Conservation (phyloP, 2,113 vertebrate species). For the Sebastes fasciatus region DNA sequence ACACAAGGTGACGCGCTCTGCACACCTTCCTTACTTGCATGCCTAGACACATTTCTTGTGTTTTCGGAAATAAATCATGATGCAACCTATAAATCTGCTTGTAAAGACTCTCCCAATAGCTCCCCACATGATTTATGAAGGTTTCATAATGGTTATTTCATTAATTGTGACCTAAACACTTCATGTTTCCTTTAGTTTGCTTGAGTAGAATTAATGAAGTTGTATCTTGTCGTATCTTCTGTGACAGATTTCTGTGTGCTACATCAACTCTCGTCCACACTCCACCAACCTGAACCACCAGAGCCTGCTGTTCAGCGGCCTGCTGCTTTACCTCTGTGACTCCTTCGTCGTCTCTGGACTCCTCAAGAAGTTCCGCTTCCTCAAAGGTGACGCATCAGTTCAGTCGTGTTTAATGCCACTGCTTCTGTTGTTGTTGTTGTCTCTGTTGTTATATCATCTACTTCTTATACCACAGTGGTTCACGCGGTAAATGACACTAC, state of each 20-base stretch:
- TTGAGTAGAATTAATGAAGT: neutral
- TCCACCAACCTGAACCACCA: slow-evolving; percentile 93
- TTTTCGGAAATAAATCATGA: slow-evolving; percentile 27
- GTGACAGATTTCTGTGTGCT: slow-evolving; percentile 91
- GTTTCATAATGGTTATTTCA: neutral
- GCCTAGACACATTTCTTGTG: neutral
- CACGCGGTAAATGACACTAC: neutral
- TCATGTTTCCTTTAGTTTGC: neutral
- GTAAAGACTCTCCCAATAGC: neutral
- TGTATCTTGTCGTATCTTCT: neutral
- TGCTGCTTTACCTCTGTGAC: slow-evolving; percentile 97
- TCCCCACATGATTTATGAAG: neutral
- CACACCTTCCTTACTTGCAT: slow-evolving; percentile 22
- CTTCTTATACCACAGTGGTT: neutral
- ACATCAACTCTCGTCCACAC: slow-evolving; percentile 95
- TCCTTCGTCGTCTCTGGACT: slow-evolving; percentile 95
- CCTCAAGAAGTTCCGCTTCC: slow-evolving; percentile 94
- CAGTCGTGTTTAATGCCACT: neutral
- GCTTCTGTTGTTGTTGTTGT: neutral
- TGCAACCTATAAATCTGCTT: neutral
- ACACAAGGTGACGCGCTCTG: neutral
- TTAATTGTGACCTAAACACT: neutral
- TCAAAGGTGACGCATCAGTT: slow-evolving; percentile 89
- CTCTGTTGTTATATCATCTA: neutral
- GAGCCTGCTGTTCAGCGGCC: slow-evolving; percentile 93